Percentiles rank a stretch among this genome's conserved stretches.
Conservation (phyloP, 1,140 invertebrate genomes). For the Anastrepha obliqua region DNA sequence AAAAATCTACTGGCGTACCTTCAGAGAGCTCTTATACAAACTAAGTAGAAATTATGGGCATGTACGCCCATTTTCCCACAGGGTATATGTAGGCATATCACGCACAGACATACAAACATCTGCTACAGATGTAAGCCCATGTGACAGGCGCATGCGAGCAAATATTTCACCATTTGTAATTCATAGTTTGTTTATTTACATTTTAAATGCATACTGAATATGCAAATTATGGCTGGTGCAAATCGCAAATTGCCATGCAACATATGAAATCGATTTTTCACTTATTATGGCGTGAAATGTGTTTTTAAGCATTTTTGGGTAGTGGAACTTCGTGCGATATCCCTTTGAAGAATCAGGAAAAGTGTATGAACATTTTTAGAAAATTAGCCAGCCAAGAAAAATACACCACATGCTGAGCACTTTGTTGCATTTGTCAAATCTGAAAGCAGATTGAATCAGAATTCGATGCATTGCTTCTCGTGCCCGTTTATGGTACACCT, state of each 20-base stretch:
- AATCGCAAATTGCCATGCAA: constrained; percentile 13
- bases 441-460: too few species aligned
- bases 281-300: not conserved
- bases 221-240: not conserved
- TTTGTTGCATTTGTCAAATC: too few species aligned
- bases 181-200: constrained; percentile 35
- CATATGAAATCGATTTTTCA: not conserved
- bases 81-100: not conserved
- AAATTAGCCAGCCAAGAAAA: too few species aligned
- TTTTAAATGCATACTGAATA: not conserved
- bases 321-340: not conserved
- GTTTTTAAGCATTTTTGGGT: not conserved
- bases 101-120: too few species aligned
- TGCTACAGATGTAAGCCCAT: not conserved
- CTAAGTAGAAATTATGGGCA: too few species aligned
- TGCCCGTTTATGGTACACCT: too few species aligned
- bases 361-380: too few species aligned
- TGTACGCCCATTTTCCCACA: not conserved
- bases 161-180: not conserved
- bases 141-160: not conserved
- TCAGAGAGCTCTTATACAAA: too few species aligned
- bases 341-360: not conserved
- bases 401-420: too few species aligned
- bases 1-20: not conserved
- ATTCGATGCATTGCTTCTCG: too few species aligned